A percentile compares a stretch with the other conserved stretches of the same genome.
Evolutionary conservation across 1,140 invertebrate genomes (phyloP).

Genomic region (Drosophila kanapiae): DNA sequence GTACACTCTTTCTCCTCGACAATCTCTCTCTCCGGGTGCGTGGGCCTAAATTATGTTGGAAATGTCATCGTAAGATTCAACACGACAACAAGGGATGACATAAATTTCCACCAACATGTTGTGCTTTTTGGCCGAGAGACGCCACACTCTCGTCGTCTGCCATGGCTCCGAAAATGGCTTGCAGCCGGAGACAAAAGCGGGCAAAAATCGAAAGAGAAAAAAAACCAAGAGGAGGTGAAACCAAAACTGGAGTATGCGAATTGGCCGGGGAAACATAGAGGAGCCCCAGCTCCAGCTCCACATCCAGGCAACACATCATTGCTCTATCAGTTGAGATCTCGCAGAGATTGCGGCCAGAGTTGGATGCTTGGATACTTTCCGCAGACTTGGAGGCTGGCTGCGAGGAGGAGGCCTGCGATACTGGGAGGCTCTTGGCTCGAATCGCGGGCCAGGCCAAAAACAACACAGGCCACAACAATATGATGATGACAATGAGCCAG

Average conservation of each 20-base stretch:
- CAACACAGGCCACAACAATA: constrained; percentile 37
- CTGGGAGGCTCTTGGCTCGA: constrained; percentile 42
- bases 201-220: constrained; percentile 22
- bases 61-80: constrained; percentile 85
- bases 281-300: constrained; percentile 31
- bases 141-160: constrained; percentile 45
- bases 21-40: constrained; percentile 67
- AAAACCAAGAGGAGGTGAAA: constrained; percentile 13
- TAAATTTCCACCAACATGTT: constrained; percentile 85
- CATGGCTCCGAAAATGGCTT: constrained; percentile 65
- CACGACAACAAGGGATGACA: constrained; percentile 85
- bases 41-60: constrained; percentile 85
- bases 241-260: constrained; percentile 72
- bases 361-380: constrained; percentile 42
- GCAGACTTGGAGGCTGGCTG: constrained; percentile 50
- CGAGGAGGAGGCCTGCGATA: not conserved
- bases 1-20: constrained; percentile 2
- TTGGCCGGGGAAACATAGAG: constrained; percentile 42
- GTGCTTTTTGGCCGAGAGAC: constrained; percentile 48
- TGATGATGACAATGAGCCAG: constrained; percentile 37
- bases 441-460: constrained; percentile 34
- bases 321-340: constrained; percentile 83
- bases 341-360: constrained; percentile 58
- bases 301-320: constrained; percentile 75
- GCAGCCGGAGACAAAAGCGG: constrained; percentile 29